These are phyloP conservation scores for Falcaria lacertinaria DNA, from an alignment of 2,888 invertebrate species.

Conservation along the genomic window DNA sequence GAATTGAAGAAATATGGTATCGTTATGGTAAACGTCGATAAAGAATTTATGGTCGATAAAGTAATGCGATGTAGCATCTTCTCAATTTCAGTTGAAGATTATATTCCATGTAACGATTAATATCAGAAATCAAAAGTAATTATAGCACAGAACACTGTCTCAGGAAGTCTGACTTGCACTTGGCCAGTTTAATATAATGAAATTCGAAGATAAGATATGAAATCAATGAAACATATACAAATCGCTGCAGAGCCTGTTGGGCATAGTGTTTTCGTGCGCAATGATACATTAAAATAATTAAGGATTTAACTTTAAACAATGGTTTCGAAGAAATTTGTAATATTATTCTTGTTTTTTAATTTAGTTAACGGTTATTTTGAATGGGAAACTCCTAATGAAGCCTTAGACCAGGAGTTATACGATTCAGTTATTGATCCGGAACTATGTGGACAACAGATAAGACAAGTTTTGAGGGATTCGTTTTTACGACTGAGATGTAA, in stretches of 20 bases:
- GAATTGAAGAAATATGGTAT: no score
- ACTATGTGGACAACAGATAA: slow-evolving; percentile 48
- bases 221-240: no score
- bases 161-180: background rate
- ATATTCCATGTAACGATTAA: no score
- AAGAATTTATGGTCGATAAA: no score
- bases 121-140: no score
- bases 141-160: background rate
- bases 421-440: slow-evolving; percentile 46
- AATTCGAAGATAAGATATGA: background rate
- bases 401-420: slow-evolving; percentile 47
- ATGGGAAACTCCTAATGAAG: slow-evolving; percentile 26
- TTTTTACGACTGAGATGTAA: slow-evolving; percentile 43
- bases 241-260: no score
- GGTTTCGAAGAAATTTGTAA: background rate
- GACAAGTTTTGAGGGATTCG: slow-evolving; percentile 32
- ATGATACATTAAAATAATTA: background rate
- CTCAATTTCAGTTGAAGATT: no score
- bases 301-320: background rate
- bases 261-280: background rate
- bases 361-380: slow-evolving; percentile 18
- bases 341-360: background rate
- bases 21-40: no score
- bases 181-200: background rate
- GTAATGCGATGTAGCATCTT: no score